These are phyloP conservation scores for Cacoxenus indagator DNA, from an alignment of 2,888 invertebrate species.

Conservation along the genomic window DNA sequence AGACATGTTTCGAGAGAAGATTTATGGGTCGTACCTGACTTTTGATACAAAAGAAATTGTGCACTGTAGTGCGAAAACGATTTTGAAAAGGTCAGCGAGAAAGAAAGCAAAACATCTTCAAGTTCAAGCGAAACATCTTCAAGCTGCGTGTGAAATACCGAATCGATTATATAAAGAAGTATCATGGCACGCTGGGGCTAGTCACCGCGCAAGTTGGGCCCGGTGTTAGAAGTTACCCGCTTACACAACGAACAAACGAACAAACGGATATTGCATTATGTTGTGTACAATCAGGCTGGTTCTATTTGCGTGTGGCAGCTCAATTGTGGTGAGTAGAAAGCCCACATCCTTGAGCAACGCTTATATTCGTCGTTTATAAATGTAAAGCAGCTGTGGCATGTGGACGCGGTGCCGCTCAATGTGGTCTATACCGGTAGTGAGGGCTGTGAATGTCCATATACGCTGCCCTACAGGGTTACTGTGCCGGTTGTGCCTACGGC, in stretches of 20 bases:
- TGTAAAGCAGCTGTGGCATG: not conserved
- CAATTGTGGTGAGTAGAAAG: not conserved
- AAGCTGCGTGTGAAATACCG: constrained; percentile 42
- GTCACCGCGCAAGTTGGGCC: constrained; percentile 38
- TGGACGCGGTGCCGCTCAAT: constrained; percentile 28
- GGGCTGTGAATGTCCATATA: constrained; percentile 59
- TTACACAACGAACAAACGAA: no score
- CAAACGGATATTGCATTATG: no score
- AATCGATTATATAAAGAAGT: constrained; percentile 56
- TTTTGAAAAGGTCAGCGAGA: constrained; percentile 54
- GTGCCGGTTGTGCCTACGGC: constrained; percentile 49
- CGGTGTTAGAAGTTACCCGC: not conserved
- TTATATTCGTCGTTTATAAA: not conserved
- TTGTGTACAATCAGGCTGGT: not conserved
- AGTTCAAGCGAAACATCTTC: constrained; percentile 59
- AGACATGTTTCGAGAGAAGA: constrained; percentile 15
- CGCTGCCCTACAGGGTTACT: constrained; percentile 55
- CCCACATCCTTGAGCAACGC: not conserved
- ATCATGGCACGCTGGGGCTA: constrained; percentile 40
- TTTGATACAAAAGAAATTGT: constrained; percentile 45
- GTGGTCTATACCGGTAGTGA: constrained; percentile 61
- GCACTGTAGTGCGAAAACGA: constrained; percentile 30
- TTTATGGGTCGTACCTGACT: constrained; percentile 51
- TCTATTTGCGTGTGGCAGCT: not conserved
- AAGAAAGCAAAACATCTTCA: constrained; percentile 39